A percentile compares a stretch with the other conserved stretches of the same genome.
Evolutionary conservation across 1,140 invertebrate genomes (phyloP).

Genomic region (Neuroterus valhalla): DNA sequence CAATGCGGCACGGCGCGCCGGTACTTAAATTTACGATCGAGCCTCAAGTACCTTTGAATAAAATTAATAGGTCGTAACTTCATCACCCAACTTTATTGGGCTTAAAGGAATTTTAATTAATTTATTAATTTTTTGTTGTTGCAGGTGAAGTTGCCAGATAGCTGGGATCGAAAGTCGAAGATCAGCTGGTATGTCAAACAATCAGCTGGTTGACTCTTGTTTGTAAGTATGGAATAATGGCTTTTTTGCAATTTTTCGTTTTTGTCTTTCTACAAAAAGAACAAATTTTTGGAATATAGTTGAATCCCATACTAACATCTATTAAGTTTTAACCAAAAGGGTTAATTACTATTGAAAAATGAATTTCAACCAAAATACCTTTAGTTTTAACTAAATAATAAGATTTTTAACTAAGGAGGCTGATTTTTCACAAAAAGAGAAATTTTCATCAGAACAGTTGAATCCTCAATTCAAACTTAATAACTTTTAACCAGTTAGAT

Average conservation of each 20-base stretch:
- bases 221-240: constrained; percentile 68
- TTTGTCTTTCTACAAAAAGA: constrained; percentile 6
- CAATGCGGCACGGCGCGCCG: no score
- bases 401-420: no score
- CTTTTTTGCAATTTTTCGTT: background rate
- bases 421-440: no score
- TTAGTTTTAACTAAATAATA: no score
- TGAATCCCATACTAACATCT: no score
- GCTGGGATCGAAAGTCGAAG: constrained; percentile 58
- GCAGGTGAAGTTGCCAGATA: constrained; percentile 60
- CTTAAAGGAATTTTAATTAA: constrained; percentile 22
- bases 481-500: no score
- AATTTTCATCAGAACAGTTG: no score
- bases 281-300: no score
- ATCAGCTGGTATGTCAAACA: constrained; percentile 76
- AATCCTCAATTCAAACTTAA: no score
- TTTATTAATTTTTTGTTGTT: constrained; percentile 44
- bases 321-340: no score
- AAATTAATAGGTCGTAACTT: constrained; percentile 35
- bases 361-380: background rate
- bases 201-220: constrained; percentile 77
- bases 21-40: no score
- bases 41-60: constrained; percentile 34
- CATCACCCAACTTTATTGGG: constrained; percentile 21
- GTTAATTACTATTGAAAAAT: background rate